Base-by-base conservation (phyloP, 2,888 invertebrate species). In the Dolomedes plantarius region DNA sequence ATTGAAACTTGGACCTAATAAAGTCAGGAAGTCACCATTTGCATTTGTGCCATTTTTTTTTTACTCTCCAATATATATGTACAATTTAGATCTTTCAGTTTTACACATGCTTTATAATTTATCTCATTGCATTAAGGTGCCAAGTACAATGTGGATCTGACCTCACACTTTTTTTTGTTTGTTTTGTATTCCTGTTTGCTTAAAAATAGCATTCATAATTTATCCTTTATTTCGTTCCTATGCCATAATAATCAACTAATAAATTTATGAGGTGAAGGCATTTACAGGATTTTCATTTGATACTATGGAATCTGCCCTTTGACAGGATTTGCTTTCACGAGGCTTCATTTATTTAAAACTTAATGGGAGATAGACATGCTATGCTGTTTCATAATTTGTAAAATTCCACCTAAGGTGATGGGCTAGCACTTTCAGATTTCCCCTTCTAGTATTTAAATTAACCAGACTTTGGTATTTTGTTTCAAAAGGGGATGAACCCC, bases 401-500 rank as follows among this genome's bases (percentile, higher is more conserved):
- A n/a, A n/a, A n/a, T n/a, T n/a, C n/a, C n/a, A n/a, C n/a, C n/a
- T n/a, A n/a, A n/a, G n/a, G n/a, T n/a, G n/a, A n/a, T n/a, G n/a
- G n/a, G n/a, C n/a, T n/a, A n/a, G n/a, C n/a, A n/a, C n/a, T n/a
- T n/a, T n/a, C n/a, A n/a, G n/a, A n/a, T n/a, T n/a, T n/a, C n/a
- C n/a, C n/a, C n/a, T n/a, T n/a, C n/a, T n/a, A n/a, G n/a, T n/a
- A n/a, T n/a, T n/a, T n/a, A n/a, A n/a, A n/a, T n/a, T n/a, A n/a
- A n/a, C n/a, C n/a, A n/a, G n/a, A n/a, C n/a, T n/a, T n/a, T 36
- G 9, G 36, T n/a, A 46, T 46, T 16, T 56, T 23, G 11, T 16
- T 74, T n/a, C 2, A 28, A 11, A 32, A 81, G 71, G 82, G 82
- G 82, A 82, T 82, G 82, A 82, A 82, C 82, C 82, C 82, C 75